A percentile compares a stretch with the other conserved stretches of the same genome.
Conservation (phyloP, 1,140 invertebrate species). For the Spodoptera litura region DNA sequence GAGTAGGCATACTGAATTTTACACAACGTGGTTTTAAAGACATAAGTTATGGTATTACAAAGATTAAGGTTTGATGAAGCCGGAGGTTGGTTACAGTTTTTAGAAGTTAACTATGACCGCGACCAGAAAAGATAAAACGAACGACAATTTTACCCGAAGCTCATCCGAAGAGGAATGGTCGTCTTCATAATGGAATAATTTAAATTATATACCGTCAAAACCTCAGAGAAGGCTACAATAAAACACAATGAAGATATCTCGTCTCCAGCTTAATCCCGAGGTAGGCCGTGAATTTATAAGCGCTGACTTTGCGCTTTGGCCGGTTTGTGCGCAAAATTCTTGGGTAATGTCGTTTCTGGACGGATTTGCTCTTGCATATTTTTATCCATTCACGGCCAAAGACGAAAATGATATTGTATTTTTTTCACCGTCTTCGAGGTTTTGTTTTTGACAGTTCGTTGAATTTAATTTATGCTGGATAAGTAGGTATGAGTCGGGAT, state of each 20-base stretch:
- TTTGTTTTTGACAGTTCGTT: background rate
- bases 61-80: background rate
- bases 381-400: background rate
- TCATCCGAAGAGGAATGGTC: conserved; percentile 39
- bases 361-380: conserved; percentile 8
- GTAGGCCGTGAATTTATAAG: conserved; percentile 47
- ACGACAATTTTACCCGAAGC: conserved; percentile 33
- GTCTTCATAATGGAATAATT: conserved; percentile 53
- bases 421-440: background rate
- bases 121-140: conserved; percentile 44
- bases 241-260: conserved; percentile 63
- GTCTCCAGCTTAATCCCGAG: conserved; percentile 21
- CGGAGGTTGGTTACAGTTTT: too few relatives aligned
- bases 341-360: conserved; percentile 24
- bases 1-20: background rate
- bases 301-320: conserved; percentile 62
- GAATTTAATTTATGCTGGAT: background rate
- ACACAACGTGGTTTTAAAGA: background rate
- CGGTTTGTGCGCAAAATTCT: conserved; percentile 57
- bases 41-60: background rate
- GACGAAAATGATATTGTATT: background rate
- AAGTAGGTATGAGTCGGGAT: too few relatives aligned
- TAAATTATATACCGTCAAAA: conserved; percentile 54
- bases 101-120: background rate
- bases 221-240: conserved; percentile 60